Evolutionary conservation across 2,888 invertebrate species (phyloP), one percentile per base, ranked within the genome.

Genomic region (Julus scandinavius): DNA sequence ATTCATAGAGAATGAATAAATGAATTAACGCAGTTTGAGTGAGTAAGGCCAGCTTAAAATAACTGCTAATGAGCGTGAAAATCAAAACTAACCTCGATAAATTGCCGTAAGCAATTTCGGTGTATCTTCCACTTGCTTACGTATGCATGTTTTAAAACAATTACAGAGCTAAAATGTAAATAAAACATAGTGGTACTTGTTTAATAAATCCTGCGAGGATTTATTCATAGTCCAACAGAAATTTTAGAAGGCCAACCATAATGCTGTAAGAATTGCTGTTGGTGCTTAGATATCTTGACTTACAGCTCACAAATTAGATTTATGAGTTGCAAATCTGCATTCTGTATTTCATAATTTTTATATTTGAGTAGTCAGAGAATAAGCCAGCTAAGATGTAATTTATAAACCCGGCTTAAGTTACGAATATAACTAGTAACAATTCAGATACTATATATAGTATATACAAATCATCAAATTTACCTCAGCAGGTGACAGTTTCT

Each of bases 401-500:
- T 0, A 20, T 80, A 80, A 80, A 80, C 29, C 29, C 29, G 29
- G 29, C 29, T 29, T 29, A 29, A 29, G 29, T 29, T 29, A 29
- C 29, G 29, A 29, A 29, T 29, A 29, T 29, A 29, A 29, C 29
- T 29, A 29, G 29, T 29, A 29, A 29, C 29, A 29, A 29, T 29
- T 29, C 80, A 80, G 20, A 3, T 20, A 29, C 40, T 3, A 13
- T 5, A 6, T 83, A 29, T 17, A 83, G 20, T 15, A 1, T 80
- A 80, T 15, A 80, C 15, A 7, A 20, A 80, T 29, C 40, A 85
- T 40, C 9, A 9, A 6, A 17, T 11, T 41, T n/a, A 85, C 85
- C 85, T 85, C 85, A 17, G 40, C 5, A 17, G 40, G 17, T 85
- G 85, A 85, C 85, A 85, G 11, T 6, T 85, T 85, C 40, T 85